Evolutionary conservation across 2,888 invertebrate species (phyloP).

Genomic region (Lepidochitona cinerea): DNA sequence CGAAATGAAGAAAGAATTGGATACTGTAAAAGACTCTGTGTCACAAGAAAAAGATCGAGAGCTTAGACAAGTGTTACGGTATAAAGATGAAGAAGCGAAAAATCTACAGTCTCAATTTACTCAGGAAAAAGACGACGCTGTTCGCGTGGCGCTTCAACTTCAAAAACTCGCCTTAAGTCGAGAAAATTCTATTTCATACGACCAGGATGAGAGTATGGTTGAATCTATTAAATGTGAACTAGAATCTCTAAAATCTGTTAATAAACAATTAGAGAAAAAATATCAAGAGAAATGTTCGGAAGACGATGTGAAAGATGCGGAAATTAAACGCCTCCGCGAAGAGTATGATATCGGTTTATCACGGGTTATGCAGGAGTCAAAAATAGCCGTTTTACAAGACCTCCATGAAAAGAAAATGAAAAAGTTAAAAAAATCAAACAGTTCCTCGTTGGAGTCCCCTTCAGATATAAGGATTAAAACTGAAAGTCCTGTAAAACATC

Average conservation of each 20-base stretch:
- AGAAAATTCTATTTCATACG: background rate
- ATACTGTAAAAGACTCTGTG: background rate
- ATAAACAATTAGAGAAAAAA: background rate
- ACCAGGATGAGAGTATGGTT: background rate
- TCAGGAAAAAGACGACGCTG: background rate
- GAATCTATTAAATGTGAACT: background rate
- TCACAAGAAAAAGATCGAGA: background rate
- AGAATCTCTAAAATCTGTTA: background rate
- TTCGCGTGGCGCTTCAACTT: background rate
- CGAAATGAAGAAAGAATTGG: background rate
- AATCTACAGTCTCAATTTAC: background rate
- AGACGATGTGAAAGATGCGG: background rate
- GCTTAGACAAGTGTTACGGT: background rate
- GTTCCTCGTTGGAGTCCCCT: background rate
- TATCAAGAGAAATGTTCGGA: background rate
- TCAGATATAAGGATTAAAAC: background rate
- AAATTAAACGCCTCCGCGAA: background rate
- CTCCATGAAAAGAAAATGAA: background rate
- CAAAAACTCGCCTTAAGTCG: background rate
- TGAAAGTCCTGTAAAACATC: background rate
- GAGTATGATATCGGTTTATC: background rate
- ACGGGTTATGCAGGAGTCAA: background rate
- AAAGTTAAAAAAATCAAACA: background rate
- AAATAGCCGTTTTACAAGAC: background rate
- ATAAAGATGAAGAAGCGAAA: background rate